Evolutionary conservation across 2,797 vertebrate genomes (phyloP).

Genomic region (Rhinatrema bivittatum): DNA sequence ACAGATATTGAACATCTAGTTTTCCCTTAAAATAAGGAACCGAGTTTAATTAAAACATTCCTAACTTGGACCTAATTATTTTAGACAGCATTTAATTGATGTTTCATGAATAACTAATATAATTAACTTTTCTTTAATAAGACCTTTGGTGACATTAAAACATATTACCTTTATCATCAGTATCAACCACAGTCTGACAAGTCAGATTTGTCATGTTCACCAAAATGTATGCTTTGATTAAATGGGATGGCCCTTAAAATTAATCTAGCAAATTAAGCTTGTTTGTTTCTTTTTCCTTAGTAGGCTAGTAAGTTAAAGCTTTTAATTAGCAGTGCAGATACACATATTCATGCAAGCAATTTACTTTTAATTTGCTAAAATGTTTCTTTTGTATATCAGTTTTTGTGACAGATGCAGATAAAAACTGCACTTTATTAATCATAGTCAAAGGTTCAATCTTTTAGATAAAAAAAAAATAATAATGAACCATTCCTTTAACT

Average conservation of each 20-base stretch:
- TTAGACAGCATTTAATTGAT: slow-evolving; percentile 98
- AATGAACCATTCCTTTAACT: slow-evolving; percentile 37
- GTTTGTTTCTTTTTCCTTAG: slow-evolving; percentile 83
- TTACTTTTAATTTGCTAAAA: slow-evolving; percentile 65
- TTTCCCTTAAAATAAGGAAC: slow-evolving; percentile 76
- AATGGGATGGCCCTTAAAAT: slow-evolving; percentile 79
- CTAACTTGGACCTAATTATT: slow-evolving; percentile 91
- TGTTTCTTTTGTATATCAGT: slow-evolving; percentile 76
- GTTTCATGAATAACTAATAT: slow-evolving; percentile 92
- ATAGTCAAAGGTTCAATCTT: slow-evolving; percentile 61
- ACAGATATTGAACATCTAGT: slow-evolving; percentile 67
- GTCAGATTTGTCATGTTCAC: slow-evolving; percentile 88
- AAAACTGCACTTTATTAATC: slow-evolving; percentile 83
- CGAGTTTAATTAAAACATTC: slow-evolving; percentile 88
- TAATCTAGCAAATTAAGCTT: slow-evolving; percentile 93
- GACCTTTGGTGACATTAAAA: slow-evolving; percentile 87
- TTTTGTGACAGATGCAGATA: slow-evolving; percentile 78
- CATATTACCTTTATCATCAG: slow-evolving; percentile 93
- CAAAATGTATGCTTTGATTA: slow-evolving; percentile 76
- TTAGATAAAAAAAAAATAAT: slow-evolving; percentile 50
- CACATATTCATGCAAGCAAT: slow-evolving; percentile 53
- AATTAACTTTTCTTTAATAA: slow-evolving; percentile 95
- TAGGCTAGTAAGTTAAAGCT: slow-evolving; percentile 78
- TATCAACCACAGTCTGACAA: slow-evolving; percentile 81
- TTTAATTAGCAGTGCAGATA: slow-evolving; percentile 77